Conservation (phyloP, 2,113 vertebrate species). For the Sitta europaea region DNA sequence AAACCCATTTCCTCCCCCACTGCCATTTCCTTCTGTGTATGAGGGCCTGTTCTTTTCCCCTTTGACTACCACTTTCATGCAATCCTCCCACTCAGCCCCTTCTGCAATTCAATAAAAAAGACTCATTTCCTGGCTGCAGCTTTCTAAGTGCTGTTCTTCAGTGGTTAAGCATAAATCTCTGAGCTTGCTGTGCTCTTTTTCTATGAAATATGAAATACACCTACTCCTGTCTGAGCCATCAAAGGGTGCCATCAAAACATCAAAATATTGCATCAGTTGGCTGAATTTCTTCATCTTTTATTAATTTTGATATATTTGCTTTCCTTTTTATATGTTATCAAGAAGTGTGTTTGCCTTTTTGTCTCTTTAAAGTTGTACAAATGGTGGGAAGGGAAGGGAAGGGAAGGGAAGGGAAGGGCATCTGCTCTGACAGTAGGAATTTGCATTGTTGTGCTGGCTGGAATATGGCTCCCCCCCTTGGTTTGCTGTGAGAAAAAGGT, state of each 20-base stretch:
- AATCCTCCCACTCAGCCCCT: constrained; percentile 33
- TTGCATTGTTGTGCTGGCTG: background rate
- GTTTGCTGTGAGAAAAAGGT: too few relatives aligned
- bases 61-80: background rate
- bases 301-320: background rate
- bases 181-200: background rate
- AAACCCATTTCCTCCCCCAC: background rate
- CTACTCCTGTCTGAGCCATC: background rate
- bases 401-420: too few relatives aligned
- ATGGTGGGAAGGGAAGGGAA: background rate
- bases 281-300: constrained; percentile 11
- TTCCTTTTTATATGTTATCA: background rate
- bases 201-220: background rate
- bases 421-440: background rate
- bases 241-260: background rate
- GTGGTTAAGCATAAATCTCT: background rate
- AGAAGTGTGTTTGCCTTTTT: background rate
- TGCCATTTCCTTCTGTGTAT: background rate
- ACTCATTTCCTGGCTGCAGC: background rate
- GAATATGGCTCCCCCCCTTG: accelerated
- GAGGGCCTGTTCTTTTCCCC: background rate
- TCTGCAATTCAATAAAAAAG: constrained; percentile 1
- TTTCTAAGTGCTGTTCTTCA: background rate
- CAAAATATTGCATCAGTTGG: background rate
- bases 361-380: background rate